A percentile compares a stretch with the other conserved stretches of the same genome.
These are phyloP conservation scores for Caenorhabditis japonica DNA, from an alignment of 2,888 invertebrate species.

Conservation along the genomic window DNA sequence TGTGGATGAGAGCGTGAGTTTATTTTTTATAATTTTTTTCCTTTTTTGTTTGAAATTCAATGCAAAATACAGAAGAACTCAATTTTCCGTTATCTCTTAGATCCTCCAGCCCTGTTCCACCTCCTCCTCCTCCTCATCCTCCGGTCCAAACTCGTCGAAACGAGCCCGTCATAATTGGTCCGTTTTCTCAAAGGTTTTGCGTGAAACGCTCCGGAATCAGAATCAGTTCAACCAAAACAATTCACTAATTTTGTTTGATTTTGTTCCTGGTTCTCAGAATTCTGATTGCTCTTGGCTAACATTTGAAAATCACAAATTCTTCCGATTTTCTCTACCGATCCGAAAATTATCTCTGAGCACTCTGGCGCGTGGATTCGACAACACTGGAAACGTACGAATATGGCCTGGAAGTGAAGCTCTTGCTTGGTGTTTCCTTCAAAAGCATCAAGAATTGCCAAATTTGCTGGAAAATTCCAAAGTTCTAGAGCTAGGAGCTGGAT, in stretches of 20 bases:
- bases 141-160: constrained; percentile 22
- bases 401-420: constrained; percentile 67
- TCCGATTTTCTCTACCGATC: constrained; percentile 13
- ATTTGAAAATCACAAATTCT: background rate
- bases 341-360: constrained; percentile 1
- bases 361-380: constrained; percentile 56
- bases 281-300: background rate
- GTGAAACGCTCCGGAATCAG: constrained; percentile 7
- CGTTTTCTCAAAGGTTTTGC: constrained; percentile 44
- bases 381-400: constrained; percentile 64
- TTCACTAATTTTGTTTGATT: constrained; percentile 24
- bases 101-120: no score
- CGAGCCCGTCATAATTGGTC: constrained; percentile 57
- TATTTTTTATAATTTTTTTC: background rate
- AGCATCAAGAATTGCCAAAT: background rate
- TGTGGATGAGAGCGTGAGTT: constrained; percentile 42
- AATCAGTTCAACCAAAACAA: background rate
- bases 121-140: constrained; percentile 3
- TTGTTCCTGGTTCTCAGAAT: constrained; percentile 9
- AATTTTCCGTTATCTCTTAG: no score
- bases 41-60: no score
- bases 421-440: constrained; percentile 26
- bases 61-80: no score
- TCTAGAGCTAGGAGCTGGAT: constrained; percentile 64
- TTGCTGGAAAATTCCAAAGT: constrained; percentile 8